These are phyloP conservation scores for Scaptomyza graminum DNA, from an alignment of 1,140 invertebrate species.

Conservation along the genomic window DNA sequence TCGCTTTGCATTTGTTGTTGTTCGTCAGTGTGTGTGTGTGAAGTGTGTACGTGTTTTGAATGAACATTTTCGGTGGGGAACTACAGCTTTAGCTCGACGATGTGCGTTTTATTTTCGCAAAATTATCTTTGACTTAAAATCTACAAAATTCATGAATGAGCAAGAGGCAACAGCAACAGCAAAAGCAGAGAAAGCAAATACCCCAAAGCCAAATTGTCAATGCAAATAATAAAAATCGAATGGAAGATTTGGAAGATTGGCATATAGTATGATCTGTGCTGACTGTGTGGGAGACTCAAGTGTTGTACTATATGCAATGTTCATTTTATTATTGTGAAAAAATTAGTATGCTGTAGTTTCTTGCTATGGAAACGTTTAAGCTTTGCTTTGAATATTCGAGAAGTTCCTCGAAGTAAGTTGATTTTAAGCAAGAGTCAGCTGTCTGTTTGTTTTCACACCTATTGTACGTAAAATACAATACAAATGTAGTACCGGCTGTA, in stretches of 20 bases:
- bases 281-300: background rate
- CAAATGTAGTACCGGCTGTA: too few relatives aligned
- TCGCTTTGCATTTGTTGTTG: conserved; percentile 41
- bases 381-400: background rate
- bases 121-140: conserved; percentile 69
- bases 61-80: conserved; percentile 45
- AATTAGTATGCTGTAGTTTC: background rate
- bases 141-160: conserved; percentile 78
- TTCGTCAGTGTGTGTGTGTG: conserved; percentile 24
- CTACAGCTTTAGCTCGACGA: conserved; percentile 2
- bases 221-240: conserved; percentile 20
- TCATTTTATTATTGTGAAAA: background rate
- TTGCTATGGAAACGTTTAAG: background rate
- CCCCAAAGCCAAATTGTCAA: conserved; percentile 15
- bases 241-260: background rate
- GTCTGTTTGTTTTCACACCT: too few relatives aligned
- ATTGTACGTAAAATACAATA: too few relatives aligned
- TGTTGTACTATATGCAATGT: background rate
- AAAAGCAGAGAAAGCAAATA: conserved; percentile 3
- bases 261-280: conserved; percentile 6
- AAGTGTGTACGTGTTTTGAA: conserved; percentile 71
- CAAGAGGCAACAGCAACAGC: conserved; percentile 8
- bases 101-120: conserved; percentile 57
- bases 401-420: background rate
- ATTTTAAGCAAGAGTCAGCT: too few relatives aligned